Percentiles rank a stretch among this genome's conserved stretches.
Evolutionary conservation across 2,888 invertebrate species (phyloP).

Genomic region (Diploptera punctata): DNA sequence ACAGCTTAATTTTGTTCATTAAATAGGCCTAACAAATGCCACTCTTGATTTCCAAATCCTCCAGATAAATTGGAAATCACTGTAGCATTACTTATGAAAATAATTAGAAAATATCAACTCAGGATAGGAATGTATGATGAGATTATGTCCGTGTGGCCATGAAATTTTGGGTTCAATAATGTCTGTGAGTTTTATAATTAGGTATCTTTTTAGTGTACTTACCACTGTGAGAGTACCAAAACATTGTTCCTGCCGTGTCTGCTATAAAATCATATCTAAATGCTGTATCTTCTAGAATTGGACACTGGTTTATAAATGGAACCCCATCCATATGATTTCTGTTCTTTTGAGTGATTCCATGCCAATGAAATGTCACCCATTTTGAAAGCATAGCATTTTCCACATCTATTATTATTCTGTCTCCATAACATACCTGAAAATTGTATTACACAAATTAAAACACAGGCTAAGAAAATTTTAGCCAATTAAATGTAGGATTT

Average conservation of each 20-base stretch:
- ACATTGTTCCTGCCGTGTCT: conserved; percentile 78
- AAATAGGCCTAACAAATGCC: too few relatives aligned
- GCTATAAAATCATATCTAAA: conserved; percentile 76
- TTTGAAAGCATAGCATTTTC: conserved; percentile 79
- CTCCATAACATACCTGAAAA: conserved; percentile 82
- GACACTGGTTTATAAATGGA: conserved; percentile 84
- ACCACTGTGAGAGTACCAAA: conserved; percentile 81
- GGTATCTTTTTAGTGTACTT: conserved; percentile 41
- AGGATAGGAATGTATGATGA: too few relatives aligned
- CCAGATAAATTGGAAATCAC: too few relatives aligned
- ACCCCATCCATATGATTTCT: conserved; percentile 90
- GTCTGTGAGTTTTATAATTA: too few relatives aligned
- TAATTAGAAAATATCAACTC: too few relatives aligned
- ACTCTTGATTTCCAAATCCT: too few relatives aligned
- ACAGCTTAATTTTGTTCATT: too few relatives aligned
- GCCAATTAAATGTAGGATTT: too few relatives aligned
- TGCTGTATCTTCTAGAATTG: conserved; percentile 75
- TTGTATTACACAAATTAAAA: neutral
- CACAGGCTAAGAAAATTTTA: too few relatives aligned
- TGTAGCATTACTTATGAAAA: too few relatives aligned
- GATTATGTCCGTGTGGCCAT: too few relatives aligned
- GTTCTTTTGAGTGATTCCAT: conserved; percentile 80
- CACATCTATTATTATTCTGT: conserved; percentile 81
- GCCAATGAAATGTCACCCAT: conserved; percentile 90
- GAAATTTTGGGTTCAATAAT: too few relatives aligned